A percentile compares a stretch with the other conserved stretches of the same genome.
phyloP scores from a whole-genome alignment of 2,888 invertebrate genomes.

The Timema cristinae region DNA sequence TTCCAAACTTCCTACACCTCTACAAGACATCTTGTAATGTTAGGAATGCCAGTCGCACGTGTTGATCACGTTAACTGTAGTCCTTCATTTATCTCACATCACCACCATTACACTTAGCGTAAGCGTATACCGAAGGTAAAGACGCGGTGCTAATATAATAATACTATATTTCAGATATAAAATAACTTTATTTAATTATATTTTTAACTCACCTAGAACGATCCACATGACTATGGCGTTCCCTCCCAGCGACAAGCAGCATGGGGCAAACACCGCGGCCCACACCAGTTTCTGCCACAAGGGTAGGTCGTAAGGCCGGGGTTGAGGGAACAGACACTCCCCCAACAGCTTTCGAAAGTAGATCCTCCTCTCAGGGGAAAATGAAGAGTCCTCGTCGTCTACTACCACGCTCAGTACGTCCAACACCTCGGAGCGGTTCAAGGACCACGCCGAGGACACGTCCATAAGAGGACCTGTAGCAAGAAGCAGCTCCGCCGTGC shows the following conservation, averaged over 20 bases:
- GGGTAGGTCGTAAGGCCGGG: conserved; percentile 21
- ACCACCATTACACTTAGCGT: too few relatives aligned
- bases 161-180: too few relatives aligned
- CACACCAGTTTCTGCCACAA: conserved; percentile 42
- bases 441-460: conserved; percentile 4
- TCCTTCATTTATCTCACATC: too few relatives aligned
- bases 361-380: background rate
- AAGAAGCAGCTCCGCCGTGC: conserved; percentile 23
- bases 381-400: conserved; percentile 7
- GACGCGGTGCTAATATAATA: too few relatives aligned
- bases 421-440: conserved; percentile 18
- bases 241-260: conserved; percentile 42
- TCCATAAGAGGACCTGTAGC: conserved; percentile 6
- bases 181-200: too few relatives aligned
- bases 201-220: conserved; percentile 43
- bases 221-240: conserved; percentile 59
- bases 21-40: too few relatives aligned
- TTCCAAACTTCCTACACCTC: too few relatives aligned
- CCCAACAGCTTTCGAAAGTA: background rate
- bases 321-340: conserved; percentile 16
- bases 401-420: conserved; percentile 18
- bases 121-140: too few relatives aligned
- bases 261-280: conserved; percentile 37
- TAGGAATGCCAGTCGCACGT: too few relatives aligned
- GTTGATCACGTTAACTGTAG: too few relatives aligned